These are phyloP conservation scores for Gorsachius magnificus DNA, from an alignment of 2,797 vertebrate genomes.

Conservation along the genomic window DNA sequence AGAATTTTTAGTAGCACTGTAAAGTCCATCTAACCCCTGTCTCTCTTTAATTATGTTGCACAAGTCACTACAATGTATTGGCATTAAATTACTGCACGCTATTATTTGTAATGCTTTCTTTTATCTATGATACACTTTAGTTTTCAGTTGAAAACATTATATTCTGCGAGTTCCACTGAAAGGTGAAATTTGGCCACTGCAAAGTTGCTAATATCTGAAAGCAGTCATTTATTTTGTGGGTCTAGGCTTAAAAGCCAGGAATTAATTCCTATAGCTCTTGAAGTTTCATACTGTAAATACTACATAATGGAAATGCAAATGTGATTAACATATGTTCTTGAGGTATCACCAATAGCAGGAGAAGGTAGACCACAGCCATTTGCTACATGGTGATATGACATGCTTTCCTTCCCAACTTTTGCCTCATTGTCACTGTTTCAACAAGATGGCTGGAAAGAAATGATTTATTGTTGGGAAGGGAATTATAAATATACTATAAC, in stretches of 20 bases:
- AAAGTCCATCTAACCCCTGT: not conserved
- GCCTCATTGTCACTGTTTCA: not conserved
- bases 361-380: not conserved
- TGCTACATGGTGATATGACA: fast-evolving
- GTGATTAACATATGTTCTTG: not conserved
- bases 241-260: not conserved
- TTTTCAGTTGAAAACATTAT: not conserved
- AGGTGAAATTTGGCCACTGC: not conserved
- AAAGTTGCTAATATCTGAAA: not conserved
- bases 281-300: not conserved
- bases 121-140: not conserved
- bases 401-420: not conserved
- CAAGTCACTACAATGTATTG: not conserved
- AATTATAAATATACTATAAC: constrained; percentile 44
- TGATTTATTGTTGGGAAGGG: not conserved
- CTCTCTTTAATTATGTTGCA: not conserved
- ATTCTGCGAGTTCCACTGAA: not conserved
- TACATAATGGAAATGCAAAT: not conserved
- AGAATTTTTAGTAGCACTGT: not conserved
- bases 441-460: not conserved
- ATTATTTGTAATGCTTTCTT: not conserved
- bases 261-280: not conserved
- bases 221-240: not conserved
- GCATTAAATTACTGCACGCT: not conserved
- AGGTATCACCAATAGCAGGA: not conserved